phyloP scores from a whole-genome alignment of 2,113 vertebrate species.

The Formicarius rufipectus region DNA sequence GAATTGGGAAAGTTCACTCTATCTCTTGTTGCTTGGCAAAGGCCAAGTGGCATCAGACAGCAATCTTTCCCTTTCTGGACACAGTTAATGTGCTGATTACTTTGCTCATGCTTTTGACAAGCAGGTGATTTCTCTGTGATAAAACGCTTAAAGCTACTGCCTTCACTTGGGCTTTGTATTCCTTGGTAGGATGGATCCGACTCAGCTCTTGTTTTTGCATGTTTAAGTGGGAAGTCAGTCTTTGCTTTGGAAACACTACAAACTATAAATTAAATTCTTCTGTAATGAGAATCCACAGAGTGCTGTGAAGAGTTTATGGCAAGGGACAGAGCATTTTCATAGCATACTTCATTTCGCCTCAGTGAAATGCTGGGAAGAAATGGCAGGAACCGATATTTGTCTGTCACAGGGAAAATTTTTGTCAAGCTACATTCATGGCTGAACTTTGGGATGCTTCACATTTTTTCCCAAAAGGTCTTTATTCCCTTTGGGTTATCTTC shows the following conservation, averaged over 20 bases:
- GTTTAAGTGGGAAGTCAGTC: background rate
- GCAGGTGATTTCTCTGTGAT: background rate
- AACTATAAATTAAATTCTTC: background rate
- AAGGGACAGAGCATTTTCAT: background rate
- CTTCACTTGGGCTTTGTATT: background rate
- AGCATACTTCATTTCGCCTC: background rate
- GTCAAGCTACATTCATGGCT: background rate
- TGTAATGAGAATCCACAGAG: background rate
- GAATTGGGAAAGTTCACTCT: slow-evolving; percentile 25
- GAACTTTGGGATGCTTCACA: background rate
- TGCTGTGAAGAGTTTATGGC: background rate
- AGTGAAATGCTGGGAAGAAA: background rate
- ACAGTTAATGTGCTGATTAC: background rate
- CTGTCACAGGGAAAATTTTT: background rate
- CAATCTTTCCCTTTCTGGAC: slow-evolving; percentile 10
- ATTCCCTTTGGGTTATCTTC: background rate
- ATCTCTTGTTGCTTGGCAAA: slow-evolving; percentile 12
- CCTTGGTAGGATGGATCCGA: background rate
- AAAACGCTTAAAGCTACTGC: background rate
- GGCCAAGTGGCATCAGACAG: background rate
- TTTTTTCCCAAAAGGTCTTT: background rate
- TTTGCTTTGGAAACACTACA: background rate
- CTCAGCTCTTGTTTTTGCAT: background rate
- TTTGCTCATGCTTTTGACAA: background rate
- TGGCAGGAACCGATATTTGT: background rate